A percentile compares a stretch with the other conserved stretches of the same genome.
Evolutionary conservation across 2,113 vertebrate genomes (phyloP).

Genomic region (Lycaon pictus): DNA sequence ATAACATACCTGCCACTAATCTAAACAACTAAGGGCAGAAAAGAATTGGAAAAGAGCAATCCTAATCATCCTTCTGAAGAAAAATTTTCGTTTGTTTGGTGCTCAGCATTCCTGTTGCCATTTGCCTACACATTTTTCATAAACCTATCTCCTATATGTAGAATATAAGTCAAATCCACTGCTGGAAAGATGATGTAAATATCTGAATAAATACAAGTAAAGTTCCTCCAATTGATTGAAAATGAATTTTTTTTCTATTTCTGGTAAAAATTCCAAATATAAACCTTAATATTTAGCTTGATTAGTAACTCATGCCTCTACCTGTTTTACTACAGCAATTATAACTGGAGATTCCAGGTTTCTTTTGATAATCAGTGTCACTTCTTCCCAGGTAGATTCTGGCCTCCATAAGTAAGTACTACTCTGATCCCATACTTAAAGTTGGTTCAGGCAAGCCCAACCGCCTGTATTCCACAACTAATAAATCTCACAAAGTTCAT

Average conservation of each 20-base stretch:
- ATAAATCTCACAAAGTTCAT: constrained; percentile 49
- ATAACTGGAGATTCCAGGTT: not conserved
- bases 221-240: not conserved
- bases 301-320: not conserved
- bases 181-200: not conserved
- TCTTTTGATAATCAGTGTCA: not conserved
- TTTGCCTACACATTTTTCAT: not conserved
- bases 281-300: not conserved
- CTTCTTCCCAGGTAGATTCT: not conserved
- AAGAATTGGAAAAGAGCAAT: not conserved
- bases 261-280: constrained; percentile 1
- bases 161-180: not conserved
- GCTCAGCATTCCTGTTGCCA: not conserved
- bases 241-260: constrained; percentile 39
- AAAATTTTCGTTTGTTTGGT: not conserved
- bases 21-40: not conserved
- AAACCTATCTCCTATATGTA: not conserved
- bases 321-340: not conserved
- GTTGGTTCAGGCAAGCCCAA: not conserved
- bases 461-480: not conserved
- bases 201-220: not conserved
- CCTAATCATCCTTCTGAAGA: not conserved
- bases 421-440: not conserved
- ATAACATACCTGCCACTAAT: not conserved
- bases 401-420: not conserved